Percentiles rank a stretch among this genome's conserved stretches.
These are phyloP conservation scores for Carassius gibelio DNA, from an alignment of 2,113 vertebrate genomes.

Conservation along the genomic window DNA sequence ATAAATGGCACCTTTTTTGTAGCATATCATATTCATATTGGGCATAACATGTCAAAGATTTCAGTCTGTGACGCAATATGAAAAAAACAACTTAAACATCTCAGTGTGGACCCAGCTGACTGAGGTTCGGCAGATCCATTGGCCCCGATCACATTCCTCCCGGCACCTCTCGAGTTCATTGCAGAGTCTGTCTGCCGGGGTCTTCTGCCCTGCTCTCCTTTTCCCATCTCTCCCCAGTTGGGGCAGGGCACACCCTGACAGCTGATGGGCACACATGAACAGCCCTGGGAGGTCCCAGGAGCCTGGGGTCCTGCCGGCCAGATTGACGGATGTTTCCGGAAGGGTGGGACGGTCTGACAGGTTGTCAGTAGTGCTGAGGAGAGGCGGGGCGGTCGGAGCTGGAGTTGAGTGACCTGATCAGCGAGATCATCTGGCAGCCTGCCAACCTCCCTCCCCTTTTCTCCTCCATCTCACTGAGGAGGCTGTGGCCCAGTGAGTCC, in stretches of 20 bases:
- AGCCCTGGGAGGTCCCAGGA: conserved; percentile 72
- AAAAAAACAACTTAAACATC: not conserved
- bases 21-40: not conserved
- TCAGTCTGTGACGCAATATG: not conserved
- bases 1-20: not conserved
- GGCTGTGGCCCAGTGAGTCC: conserved; percentile 75
- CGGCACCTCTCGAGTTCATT: not conserved
- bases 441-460: conserved; percentile 54
- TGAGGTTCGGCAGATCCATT: not conserved
- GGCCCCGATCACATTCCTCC: not conserved
- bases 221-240: conserved; percentile 60
- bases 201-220: conserved; percentile 37
- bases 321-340: conserved; percentile 76
- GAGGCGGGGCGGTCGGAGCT: conserved; percentile 63
- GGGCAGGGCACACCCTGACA: conserved; percentile 76
- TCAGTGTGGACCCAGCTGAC: conserved; percentile 18
- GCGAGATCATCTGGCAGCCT: conserved; percentile 68
- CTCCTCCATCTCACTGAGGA: conserved; percentile 19
- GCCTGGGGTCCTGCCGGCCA: conserved; percentile 62
- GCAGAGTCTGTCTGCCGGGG: conserved; percentile 41
- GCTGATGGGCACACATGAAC: conserved; percentile 77
- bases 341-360: conserved; percentile 75
- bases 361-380: conserved; percentile 73
- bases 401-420: conserved; percentile 71
- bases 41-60: not conserved